Percentiles rank a stretch among this genome's conserved stretches.
Conservation (phyloP, 2,797 vertebrate genomes). For the Coranthus polyacanthus region DNA sequence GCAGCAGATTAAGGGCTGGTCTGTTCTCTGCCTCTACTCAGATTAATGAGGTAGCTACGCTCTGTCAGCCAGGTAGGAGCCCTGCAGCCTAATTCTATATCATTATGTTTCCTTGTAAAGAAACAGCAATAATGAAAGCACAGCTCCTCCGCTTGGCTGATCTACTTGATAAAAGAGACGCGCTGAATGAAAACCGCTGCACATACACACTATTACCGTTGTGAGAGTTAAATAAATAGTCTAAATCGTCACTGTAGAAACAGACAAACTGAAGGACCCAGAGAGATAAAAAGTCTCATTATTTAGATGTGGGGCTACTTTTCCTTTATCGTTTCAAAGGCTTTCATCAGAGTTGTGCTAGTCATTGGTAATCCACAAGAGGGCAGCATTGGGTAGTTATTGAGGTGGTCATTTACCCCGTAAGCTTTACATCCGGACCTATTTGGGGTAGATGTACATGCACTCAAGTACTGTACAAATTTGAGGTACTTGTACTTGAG, state of each 20-base stretch:
- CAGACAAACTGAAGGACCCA: too few species aligned
- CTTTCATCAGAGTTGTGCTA: background rate
- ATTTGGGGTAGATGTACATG: background rate
- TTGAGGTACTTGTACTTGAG: too few species aligned
- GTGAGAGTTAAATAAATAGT: too few species aligned
- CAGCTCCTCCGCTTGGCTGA: background rate
- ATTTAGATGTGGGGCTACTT: too few species aligned
- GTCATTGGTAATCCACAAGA: constrained; percentile 17
- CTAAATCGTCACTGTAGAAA: too few species aligned
- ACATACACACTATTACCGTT: background rate
- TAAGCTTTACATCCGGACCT: background rate
- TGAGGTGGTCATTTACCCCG: background rate
- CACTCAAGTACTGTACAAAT: too few species aligned
- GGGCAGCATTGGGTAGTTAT: constrained; percentile 20
- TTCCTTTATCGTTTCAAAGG: too few species aligned
- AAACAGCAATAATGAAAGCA: constrained; percentile 17
- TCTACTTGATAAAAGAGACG: background rate
- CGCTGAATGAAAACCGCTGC: constrained; percentile 22
- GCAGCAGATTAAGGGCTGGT: constrained; percentile 40
- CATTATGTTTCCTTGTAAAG: constrained; percentile 60
- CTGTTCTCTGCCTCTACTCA: constrained; percentile 48
- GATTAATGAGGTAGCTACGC: constrained; percentile 53
- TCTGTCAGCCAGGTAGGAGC: constrained; percentile 65
- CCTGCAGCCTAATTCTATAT: constrained; percentile 64
- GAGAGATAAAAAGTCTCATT: too few species aligned